These are phyloP conservation scores for Aphaenogaster floridana DNA, from an alignment of 1,140 invertebrate genomes.

Conservation along the genomic window DNA sequence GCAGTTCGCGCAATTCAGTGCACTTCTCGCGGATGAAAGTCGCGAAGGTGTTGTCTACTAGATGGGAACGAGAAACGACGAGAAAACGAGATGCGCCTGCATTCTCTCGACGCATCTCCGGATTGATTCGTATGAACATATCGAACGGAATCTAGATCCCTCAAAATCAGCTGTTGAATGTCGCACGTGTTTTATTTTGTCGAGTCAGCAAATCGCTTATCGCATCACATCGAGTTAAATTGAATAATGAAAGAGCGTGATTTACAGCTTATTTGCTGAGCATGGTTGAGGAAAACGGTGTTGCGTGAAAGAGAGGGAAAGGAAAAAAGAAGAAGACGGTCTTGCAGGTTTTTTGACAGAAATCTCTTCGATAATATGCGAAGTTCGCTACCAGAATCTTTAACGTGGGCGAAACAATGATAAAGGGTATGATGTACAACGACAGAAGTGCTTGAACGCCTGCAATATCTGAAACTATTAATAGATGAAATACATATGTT, in stretches of 20 bases:
- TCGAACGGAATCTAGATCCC: not conserved
- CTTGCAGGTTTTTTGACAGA: not conserved
- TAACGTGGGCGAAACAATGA: not conserved
- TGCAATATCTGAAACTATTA: not conserved
- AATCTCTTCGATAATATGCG: not conserved
- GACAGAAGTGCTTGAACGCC: not conserved
- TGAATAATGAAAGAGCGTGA: not conserved
- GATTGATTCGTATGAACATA: not conserved
- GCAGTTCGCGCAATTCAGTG: not conserved
- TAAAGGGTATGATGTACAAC: not conserved
- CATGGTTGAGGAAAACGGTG: not conserved
- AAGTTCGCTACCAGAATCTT: not conserved
- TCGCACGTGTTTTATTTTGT: conserved; percentile 23
- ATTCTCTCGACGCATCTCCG: not conserved
- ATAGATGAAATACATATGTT: conserved; percentile 20
- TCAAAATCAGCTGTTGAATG: conserved; percentile 44
- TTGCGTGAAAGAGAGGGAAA: not conserved
- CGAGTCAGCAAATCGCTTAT: conserved; percentile 12
- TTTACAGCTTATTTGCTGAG: not conserved
- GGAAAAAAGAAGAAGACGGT: not conserved
- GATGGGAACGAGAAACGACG: not conserved
- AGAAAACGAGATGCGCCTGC: not conserved
- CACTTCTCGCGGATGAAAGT: not conserved
- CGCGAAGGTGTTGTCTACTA: not conserved
- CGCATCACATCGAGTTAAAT: not conserved